Evolutionary conservation across 1,140 invertebrate genomes (phyloP).

Genomic region (Scaptomyza montana): DNA sequence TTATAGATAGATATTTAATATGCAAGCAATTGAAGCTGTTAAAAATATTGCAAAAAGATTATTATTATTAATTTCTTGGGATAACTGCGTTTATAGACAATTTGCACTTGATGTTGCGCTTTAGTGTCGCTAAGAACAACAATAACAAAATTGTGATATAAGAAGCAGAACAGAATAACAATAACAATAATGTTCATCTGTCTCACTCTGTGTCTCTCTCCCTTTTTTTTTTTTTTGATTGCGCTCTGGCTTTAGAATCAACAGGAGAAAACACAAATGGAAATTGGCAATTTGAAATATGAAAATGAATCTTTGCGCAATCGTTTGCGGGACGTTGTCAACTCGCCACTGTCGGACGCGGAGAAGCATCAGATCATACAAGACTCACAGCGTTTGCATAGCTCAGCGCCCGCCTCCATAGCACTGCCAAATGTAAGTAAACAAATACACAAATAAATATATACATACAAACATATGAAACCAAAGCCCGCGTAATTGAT

Average conservation of each 20-base stretch:
- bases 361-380: constrained; percentile 91
- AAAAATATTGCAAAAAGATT: too few species aligned
- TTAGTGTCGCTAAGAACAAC: neutral
- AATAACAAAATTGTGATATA: neutral
- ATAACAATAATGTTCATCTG: neutral
- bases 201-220: constrained; percentile 22
- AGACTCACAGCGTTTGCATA: constrained; percentile 87
- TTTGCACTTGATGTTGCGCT: too few species aligned
- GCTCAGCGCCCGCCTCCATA: constrained; percentile 87
- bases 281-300: constrained; percentile 88
- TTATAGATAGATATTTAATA: too few species aligned
- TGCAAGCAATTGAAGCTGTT: too few species aligned
- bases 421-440: constrained; percentile 85
- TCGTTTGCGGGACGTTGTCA: constrained; percentile 89
- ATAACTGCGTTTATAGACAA: neutral
- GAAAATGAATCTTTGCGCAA: constrained; percentile 90
- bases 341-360: constrained; percentile 91
- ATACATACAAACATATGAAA: too few species aligned
- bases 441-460: too few species aligned
- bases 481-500: constrained; percentile 9
- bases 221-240: neutral
- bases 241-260: constrained; percentile 50
- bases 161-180: neutral
- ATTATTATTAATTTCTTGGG: too few species aligned
- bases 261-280: constrained; percentile 86